Evolutionary conservation across 2,113 vertebrate genomes (phyloP), one percentile per base, ranked within the genome.

Genomic region (Gadus macrocephalus): DNA sequence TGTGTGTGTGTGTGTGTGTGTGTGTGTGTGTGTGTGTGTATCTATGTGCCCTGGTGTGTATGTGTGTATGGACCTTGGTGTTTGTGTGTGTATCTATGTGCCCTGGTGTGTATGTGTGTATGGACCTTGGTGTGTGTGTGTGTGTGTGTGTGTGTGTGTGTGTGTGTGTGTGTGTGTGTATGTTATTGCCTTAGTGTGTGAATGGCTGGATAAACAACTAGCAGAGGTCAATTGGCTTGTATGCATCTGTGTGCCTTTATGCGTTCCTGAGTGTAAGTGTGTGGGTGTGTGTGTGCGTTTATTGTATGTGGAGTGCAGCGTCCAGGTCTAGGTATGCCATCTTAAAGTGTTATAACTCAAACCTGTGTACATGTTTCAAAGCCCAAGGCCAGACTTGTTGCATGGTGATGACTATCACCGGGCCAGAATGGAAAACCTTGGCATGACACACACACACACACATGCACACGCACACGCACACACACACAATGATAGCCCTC

Each of bases 341-440:
- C 69, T 72, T 84, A 62, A 74, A 81, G 76, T 58, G 69, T 76
- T 38, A 81, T 85, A 77, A 81, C 60, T 61, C 20, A 61, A 22
- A 61, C 17, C 20, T 58, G 76, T 81, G 80, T 78, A 78, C 75
- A 81, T 31, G 5, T 12, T 67, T 80, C 77, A 76, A 27, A 31
- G 53, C 60, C 67, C 76, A 73, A 78, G 79, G 53, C 78, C 80
- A 67, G 59, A 81, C 76, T 79, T 80, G 79, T 78, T 76, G 71
- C 80, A 70, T 15, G 12, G 53, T 17, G 42, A 19, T 22, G 15
- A 53, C 11, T 1, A 28, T 64, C 62, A 38, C 49, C 60, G 9
- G 42, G 9, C 62, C 5, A 64, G 61, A 25, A 67, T 73, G 73
- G 71, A 68, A 79, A 79, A 69, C 71, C 70, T 68, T 77, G 63